Evolutionary conservation across 92 coral and sea anemone genomes (phyloP), one percentile per base, ranked within the genome.

Genomic region (Porites rus): DNA sequence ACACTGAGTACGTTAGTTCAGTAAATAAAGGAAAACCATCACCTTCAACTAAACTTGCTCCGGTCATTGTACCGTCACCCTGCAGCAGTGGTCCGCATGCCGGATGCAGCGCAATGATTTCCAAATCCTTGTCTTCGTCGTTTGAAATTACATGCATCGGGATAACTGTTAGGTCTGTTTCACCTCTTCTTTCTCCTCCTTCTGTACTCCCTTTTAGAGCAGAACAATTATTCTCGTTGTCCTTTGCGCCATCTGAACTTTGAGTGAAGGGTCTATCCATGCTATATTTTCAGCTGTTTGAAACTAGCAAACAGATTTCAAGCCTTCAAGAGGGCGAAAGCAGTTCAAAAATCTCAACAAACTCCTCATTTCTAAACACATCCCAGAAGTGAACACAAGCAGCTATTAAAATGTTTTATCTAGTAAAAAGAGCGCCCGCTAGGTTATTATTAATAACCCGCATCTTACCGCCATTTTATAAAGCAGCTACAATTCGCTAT

Each of bases 31-130:
- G 70, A 65, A 65, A 72, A 72, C 60, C 10, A 25, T n/a, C 70
- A 81, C 85, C 85, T 69, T 69, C 68, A 21, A 67, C 85, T 54
- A 71, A 69, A 68, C 25, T 69, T 19, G 85, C 25, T 10, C 50
- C 66, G 17, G 31, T 22, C 58, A 17, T 19, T 10, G 85, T 25
- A 6, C n/a, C 63, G 4, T 54, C 76, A 56, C 61, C 1, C 2
- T 10, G 61, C 75, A 80, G 65, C 84, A 25, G 46, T 69, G 12
- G 85, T 38, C 85, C 77, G 20, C 76, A 18, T 53, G 54, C 78
- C 56, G 76, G 64, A 25, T 81, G 64, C 43, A 81, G 59, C 38
- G 67, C 56, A 25, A 81, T 81, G 16, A 81, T 72, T 43, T 81
- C 77, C 8, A 81, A 60, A 69, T 43, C 65, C 19, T 24, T 63